A percentile compares a stretch with the other conserved stretches of the same genome.
Evolutionary conservation across 2,888 invertebrate species (phyloP).

Genomic region (Brachypalpus laphriformis): DNA sequence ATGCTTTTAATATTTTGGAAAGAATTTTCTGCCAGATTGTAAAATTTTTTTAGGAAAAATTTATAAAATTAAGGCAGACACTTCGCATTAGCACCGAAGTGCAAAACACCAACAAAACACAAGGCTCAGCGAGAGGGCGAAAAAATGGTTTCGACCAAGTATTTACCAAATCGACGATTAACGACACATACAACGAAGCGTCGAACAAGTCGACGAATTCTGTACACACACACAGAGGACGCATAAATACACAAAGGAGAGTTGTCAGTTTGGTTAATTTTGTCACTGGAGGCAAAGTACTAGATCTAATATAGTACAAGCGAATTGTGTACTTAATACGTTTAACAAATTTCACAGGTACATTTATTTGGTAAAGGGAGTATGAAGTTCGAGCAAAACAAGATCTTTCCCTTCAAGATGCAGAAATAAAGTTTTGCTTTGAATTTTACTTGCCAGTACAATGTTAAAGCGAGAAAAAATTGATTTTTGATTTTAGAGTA

Average conservation of each 20-base stretch:
- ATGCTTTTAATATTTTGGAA: neutral
- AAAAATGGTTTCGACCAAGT: conserved; percentile 68
- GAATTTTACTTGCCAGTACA: no score
- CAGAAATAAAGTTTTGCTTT: no score
- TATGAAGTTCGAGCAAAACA: no score
- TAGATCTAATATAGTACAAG: neutral
- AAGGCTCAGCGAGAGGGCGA: conserved; percentile 61
- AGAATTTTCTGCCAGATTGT: neutral
- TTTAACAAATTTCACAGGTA: no score
- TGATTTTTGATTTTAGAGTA: no score
- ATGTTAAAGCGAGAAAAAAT: no score
- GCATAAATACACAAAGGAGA: neutral
- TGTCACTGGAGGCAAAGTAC: neutral
- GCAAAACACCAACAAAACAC: conserved; percentile 8
- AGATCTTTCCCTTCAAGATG: no score
- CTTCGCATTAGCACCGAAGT: neutral
- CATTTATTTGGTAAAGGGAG: no score
- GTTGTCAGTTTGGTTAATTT: conserved; percentile 8
- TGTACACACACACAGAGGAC: neutral
- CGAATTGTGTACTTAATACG: neutral
- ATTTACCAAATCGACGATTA: conserved; percentile 67
- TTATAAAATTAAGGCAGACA: conserved; percentile 53
- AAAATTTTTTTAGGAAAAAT: neutral
- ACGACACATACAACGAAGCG: conserved; percentile 39
- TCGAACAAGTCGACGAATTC: neutral